Evolutionary conservation across 1,140 invertebrate species (phyloP).

Genomic region (Mya arenaria): DNA sequence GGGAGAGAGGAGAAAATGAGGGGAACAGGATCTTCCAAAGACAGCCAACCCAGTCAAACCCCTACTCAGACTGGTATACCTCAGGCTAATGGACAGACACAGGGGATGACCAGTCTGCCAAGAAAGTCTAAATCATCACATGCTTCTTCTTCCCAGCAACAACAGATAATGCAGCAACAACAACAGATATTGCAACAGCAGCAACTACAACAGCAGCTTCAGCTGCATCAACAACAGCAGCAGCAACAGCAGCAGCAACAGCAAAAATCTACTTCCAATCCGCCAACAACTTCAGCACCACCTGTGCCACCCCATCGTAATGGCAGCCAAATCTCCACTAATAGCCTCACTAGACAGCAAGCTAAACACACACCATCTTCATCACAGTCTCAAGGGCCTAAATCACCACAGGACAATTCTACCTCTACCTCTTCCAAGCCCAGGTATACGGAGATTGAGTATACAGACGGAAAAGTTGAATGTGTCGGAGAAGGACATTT

Average conservation of each 20-base stretch:
- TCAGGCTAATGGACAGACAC: slow-evolving; percentile 24
- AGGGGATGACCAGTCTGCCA: slow-evolving; percentile 23
- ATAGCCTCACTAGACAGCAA: slow-evolving; percentile 54
- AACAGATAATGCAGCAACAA: slow-evolving; percentile 53
- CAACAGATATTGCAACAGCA: slow-evolving; percentile 54
- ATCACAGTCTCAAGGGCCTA: slow-evolving; percentile 13
- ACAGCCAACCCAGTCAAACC: slow-evolving; percentile 38
- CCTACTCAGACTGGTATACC: slow-evolving; percentile 39
- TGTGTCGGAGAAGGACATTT: slow-evolving; percentile 64
- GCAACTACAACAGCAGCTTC: slow-evolving; percentile 59
- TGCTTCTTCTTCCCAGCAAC: slow-evolving; percentile 44
- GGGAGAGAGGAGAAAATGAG: slow-evolving; percentile 61
- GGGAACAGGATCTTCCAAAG: slow-evolving; percentile 41
- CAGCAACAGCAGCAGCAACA: neutral
- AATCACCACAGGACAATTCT: slow-evolving; percentile 52
- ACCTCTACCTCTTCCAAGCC: slow-evolving; percentile 59
- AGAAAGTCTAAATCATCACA: slow-evolving; percentile 46
- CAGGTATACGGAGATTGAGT: slow-evolving; percentile 67
- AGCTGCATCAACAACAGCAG: slow-evolving; percentile 51
- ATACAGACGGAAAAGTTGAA: slow-evolving; percentile 65
- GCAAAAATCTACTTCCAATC: slow-evolving; percentile 26
- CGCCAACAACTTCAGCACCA: slow-evolving; percentile 54
- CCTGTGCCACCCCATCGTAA: slow-evolving; percentile 54
- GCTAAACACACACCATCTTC: slow-evolving; percentile 20
- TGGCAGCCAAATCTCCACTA: slow-evolving; percentile 35